phyloP scores from a whole-genome alignment of 2,797 vertebrate genomes.

The Amniataba percoides region DNA sequence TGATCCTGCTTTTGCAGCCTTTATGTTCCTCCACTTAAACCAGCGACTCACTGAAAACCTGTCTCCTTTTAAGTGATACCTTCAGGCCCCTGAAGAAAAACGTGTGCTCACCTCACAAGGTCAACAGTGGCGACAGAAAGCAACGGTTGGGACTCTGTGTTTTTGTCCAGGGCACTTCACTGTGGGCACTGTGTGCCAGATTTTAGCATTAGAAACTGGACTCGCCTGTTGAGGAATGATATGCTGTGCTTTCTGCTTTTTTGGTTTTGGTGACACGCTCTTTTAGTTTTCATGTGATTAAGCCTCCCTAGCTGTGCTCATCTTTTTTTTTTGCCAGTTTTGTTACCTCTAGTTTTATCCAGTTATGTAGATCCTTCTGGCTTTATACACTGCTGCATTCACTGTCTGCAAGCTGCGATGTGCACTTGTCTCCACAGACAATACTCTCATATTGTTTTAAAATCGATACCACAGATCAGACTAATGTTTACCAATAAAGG shows the following conservation, averaged over 20 bases:
- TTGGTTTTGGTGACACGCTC: no score
- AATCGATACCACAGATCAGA: constrained; percentile 5
- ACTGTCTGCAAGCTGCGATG: background rate
- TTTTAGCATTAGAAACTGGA: background rate
- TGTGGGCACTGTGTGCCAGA: background rate
- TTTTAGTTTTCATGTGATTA: no score
- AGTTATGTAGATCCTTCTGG: background rate
- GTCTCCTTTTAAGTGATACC: constrained; percentile 42
- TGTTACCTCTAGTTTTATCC: background rate
- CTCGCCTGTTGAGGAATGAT: constrained; percentile 15
- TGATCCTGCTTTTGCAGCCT: constrained; percentile 47
- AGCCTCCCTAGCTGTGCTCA: no score
- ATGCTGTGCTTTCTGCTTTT: background rate
- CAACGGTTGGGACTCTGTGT: constrained; percentile 1
- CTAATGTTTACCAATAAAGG: background rate
- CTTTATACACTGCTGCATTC: background rate
- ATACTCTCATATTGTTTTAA: background rate
- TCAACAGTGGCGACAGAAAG: constrained; percentile 32
- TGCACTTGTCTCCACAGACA: background rate
- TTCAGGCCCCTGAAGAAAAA: constrained; percentile 28
- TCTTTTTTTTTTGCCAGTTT: no score
- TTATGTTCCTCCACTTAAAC: constrained; percentile 49
- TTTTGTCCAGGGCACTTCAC: constrained; percentile 28
- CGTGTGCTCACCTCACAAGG: constrained; percentile 9
- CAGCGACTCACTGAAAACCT: constrained; percentile 47